Conservation (phyloP, 1,140 invertebrate genomes). For the Bombus waltoni region DNA sequence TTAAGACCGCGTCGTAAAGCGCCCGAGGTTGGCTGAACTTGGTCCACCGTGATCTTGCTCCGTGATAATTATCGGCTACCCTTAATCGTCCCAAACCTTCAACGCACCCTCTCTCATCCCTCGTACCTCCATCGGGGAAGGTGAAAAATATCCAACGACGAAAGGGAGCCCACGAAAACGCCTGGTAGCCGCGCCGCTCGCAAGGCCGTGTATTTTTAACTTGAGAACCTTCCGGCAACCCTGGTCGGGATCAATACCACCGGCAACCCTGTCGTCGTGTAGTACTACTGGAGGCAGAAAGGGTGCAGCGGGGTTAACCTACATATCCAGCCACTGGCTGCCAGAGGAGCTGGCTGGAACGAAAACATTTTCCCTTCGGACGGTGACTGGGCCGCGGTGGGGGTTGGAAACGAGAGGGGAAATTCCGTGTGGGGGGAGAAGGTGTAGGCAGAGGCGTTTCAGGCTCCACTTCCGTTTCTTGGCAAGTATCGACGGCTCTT, state of each 20-base stretch:
- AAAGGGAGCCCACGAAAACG: slow-evolving; percentile 41
- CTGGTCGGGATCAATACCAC: slow-evolving; percentile 78
- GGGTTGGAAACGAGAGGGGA: neutral
- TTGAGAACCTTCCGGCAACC: slow-evolving; percentile 75
- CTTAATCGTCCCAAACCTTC: slow-evolving; percentile 18
- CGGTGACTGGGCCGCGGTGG: neutral
- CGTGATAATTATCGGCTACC: slow-evolving; percentile 27
- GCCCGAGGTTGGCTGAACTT: slow-evolving; percentile 13
- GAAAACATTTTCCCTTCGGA: slow-evolving; percentile 45
- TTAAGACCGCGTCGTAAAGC: slow-evolving; percentile 1
- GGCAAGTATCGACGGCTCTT: slow-evolving; percentile 28
- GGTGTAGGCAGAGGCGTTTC: neutral
- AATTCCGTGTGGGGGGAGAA: neutral
- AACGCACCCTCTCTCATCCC: too few relatives aligned
- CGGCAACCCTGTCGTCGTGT: slow-evolving; percentile 64
- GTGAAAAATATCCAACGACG: neutral
- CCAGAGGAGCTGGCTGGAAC: slow-evolving; percentile 44
- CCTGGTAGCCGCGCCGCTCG: slow-evolving; percentile 64
- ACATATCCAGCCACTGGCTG: slow-evolving; percentile 56
- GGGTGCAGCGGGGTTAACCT: slow-evolving; percentile 64
- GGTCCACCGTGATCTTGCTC: neutral
- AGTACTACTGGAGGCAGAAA: slow-evolving; percentile 68
- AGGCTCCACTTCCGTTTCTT: slow-evolving; percentile 12
- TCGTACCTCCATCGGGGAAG: neutral
- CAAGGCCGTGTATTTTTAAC: slow-evolving; percentile 80